Percentiles rank a stretch among this genome's conserved stretches.
Conservation (phyloP, 2,797 vertebrate genomes). For the Eulemur coronatus region DNA sequence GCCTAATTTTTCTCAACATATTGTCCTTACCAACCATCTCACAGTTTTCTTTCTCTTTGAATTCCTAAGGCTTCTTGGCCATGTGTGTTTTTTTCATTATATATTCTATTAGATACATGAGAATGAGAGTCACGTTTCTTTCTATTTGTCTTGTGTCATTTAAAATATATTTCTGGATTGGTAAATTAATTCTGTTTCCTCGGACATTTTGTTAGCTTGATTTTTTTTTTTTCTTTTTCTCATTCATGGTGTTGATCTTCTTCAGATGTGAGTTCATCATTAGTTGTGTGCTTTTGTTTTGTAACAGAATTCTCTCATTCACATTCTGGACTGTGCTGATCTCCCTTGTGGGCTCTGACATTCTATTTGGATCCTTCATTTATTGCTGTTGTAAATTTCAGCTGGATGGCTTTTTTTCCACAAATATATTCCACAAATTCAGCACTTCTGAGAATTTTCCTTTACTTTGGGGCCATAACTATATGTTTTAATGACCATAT, state of each 20-base stretch:
- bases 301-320: neutral
- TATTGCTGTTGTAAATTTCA: neutral
- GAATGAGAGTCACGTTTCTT: neutral
- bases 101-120: neutral
- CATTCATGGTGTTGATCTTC: neutral
- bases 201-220: neutral
- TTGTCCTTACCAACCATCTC: neutral
- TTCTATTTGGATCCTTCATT: neutral
- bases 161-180: neutral
- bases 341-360: neutral
- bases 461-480: neutral
- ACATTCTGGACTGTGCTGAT: neutral
- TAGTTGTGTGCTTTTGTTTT: neutral
- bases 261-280: neutral
- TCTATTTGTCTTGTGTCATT: neutral
- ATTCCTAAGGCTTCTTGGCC: neutral
- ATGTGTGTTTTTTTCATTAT: neutral
- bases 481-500: neutral
- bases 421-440: neutral
- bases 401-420: neutral
- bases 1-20: neutral
- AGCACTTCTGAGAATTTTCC: neutral
- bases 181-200: constrained; percentile 10
- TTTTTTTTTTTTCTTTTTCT: neutral
- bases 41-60: neutral